A percentile compares a stretch with the other conserved stretches of the same genome.
These are phyloP conservation scores for Zaprionus camerounensis DNA, from an alignment of 1,140 invertebrate species.

Conservation along the genomic window DNA sequence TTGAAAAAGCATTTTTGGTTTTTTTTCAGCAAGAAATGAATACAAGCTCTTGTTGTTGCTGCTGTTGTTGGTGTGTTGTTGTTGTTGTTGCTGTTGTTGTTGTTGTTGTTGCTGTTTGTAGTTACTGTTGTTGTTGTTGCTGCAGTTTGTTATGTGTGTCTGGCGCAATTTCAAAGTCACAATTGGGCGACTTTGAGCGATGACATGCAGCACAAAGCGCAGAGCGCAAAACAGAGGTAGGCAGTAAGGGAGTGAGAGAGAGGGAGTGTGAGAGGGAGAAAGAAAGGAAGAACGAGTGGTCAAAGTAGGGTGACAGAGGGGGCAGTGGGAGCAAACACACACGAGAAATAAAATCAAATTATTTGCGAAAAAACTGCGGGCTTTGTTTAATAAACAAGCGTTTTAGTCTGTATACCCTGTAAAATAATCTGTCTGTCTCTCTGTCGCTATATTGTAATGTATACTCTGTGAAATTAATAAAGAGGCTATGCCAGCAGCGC, in stretches of 20 bases:
- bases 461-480: too few species aligned
- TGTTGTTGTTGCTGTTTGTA: slow-evolving; percentile 3
- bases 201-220: slow-evolving; percentile 47
- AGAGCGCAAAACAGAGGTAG: slow-evolving; percentile 12
- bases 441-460: too few species aligned
- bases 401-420: slow-evolving; percentile 2
- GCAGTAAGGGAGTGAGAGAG: too few species aligned
- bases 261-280: too few species aligned
- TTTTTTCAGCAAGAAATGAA: neutral
- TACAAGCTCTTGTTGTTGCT: slow-evolving; percentile 5
- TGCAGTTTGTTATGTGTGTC: slow-evolving; percentile 40
- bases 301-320: neutral
- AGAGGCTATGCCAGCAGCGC: too few species aligned
- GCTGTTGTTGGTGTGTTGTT: slow-evolving; percentile 12
- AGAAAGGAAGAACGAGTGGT: neutral
- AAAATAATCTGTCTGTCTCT: neutral
- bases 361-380: slow-evolving; percentile 55
- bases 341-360: slow-evolving; percentile 45
- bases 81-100: slow-evolving; percentile 29
- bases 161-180: slow-evolving; percentile 55
- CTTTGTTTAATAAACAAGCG: neutral
- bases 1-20: slow-evolving; percentile 1
- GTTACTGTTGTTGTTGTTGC: slow-evolving; percentile 29
- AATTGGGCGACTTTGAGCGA: slow-evolving; percentile 48
- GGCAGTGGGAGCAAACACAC: slow-evolving; percentile 16